phyloP scores from a whole-genome alignment of 2,888 invertebrate species.

The Alviniconcha strummeri region DNA sequence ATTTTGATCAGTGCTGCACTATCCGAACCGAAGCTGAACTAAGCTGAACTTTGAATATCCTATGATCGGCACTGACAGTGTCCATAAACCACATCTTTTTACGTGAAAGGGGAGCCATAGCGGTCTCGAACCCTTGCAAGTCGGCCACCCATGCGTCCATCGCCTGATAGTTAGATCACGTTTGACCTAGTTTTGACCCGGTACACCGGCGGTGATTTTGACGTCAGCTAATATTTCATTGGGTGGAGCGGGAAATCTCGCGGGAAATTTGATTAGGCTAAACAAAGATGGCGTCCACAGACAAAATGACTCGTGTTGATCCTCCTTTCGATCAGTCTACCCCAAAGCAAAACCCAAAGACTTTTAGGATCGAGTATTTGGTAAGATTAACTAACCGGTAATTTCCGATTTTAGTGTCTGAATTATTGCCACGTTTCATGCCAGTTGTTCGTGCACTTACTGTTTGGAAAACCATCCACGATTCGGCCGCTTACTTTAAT shows the following conservation, averaged over 20 bases:
- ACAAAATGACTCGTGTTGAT: not conserved
- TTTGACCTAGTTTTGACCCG: too few species aligned
- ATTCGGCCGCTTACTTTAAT: too few species aligned
- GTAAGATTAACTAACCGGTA: not conserved
- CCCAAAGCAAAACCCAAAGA: constrained; percentile 14
- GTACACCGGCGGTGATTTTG: too few species aligned
- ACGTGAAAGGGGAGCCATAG: too few species aligned
- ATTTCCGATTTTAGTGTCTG: not conserved
- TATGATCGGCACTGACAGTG: too few species aligned
- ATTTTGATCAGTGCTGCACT: too few species aligned
- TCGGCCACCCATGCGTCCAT: too few species aligned
- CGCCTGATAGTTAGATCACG: too few species aligned
- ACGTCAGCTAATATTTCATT: not conserved
- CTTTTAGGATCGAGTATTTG: constrained; percentile 2
- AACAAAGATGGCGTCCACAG: constrained; percentile 11
- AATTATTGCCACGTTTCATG: not conserved
- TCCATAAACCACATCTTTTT: too few species aligned
- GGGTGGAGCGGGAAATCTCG: not conserved
- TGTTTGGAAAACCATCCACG: not conserved
- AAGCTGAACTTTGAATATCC: too few species aligned
- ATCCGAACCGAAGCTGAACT: too few species aligned
- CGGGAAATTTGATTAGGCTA: constrained; percentile 13
- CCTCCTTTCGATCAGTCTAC: constrained; percentile 18
- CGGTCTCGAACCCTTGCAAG: too few species aligned
- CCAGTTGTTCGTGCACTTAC: not conserved